A percentile compares a stretch with the other conserved stretches of the same genome.
Evolutionary conservation across 2,888 invertebrate genomes (phyloP).

Genomic region (Apomyelois bistriatella): DNA sequence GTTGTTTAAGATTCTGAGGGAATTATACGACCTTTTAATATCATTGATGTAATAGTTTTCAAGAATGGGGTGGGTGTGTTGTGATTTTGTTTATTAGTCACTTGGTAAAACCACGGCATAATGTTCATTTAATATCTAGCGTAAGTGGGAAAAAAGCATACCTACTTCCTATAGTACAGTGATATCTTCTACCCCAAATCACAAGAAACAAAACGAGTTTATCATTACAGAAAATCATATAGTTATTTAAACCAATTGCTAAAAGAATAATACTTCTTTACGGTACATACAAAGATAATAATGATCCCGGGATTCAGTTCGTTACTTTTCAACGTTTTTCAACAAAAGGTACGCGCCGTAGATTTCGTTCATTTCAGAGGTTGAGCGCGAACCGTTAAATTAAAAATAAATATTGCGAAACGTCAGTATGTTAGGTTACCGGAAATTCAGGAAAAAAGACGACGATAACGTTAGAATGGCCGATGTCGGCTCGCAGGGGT

Average conservation of each 20-base stretch:
- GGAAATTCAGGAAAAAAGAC: slow-evolving; percentile 56
- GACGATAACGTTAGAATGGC: slow-evolving; percentile 52
- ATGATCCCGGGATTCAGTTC: slow-evolving; percentile 40
- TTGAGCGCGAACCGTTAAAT: slow-evolving; percentile 72
- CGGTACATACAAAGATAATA: slow-evolving; percentile 18
- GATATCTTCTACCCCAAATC: too few relatives aligned
- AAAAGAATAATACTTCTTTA: background rate
- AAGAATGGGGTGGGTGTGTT: too few relatives aligned
- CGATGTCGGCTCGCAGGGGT: slow-evolving; percentile 60
- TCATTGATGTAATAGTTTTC: too few relatives aligned
- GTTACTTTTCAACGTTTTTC: slow-evolving; percentile 51
- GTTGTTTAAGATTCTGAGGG: background rate
- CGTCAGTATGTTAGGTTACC: slow-evolving; percentile 74
- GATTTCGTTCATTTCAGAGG: slow-evolving; percentile 52
- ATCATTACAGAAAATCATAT: too few relatives aligned
- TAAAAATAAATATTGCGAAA: slow-evolving; percentile 79
- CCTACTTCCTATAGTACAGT: too few relatives aligned
- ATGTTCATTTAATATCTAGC: too few relatives aligned
- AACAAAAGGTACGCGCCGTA: slow-evolving; percentile 62
- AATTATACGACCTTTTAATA: too few relatives aligned
- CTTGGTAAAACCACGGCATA: too few relatives aligned
- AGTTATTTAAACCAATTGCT: too few relatives aligned
- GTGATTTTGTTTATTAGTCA: too few relatives aligned
- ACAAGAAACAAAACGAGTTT: too few relatives aligned
- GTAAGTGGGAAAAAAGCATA: too few relatives aligned